Conservation (phyloP, 1,140 invertebrate species). For the Musca vetustissima region DNA sequence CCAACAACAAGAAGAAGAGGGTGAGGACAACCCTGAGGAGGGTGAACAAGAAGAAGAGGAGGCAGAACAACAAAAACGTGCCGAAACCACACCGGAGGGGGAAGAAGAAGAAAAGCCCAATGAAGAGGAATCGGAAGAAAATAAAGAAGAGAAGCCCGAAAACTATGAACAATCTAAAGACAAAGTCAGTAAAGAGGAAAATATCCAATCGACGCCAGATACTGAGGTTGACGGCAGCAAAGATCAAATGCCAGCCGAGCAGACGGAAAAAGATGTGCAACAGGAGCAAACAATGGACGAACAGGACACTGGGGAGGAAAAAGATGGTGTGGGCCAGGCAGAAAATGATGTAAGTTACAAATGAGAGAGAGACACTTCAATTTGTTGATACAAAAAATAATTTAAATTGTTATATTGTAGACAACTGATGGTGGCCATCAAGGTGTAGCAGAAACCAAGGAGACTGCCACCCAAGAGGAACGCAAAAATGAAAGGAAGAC, state of each 20-base stretch:
- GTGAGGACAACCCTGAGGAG: conserved; percentile 50
- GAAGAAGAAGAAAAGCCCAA: conserved; percentile 43
- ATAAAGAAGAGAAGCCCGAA: conserved; percentile 56
- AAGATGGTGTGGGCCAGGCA: conserved; percentile 64
- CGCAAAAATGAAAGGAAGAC: conserved; percentile 50
- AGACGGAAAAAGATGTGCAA: conserved; percentile 41
- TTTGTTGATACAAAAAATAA: too few relatives aligned
- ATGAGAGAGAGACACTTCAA: too few relatives aligned
- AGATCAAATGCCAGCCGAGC: conserved; percentile 45
- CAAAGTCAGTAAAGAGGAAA: conserved; percentile 60
- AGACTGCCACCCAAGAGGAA: conserved; percentile 52
- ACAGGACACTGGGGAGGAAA: conserved; percentile 60
- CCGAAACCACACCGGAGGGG: conserved; percentile 26
- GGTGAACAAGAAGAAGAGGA: conserved; percentile 58
- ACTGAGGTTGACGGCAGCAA: conserved; percentile 47
- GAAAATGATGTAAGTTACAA: conserved; percentile 62
- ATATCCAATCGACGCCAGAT: conserved; percentile 61
- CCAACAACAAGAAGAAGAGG: conserved; percentile 57
- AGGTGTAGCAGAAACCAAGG: conserved; percentile 58
- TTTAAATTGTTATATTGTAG: conserved; percentile 25
- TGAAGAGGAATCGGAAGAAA: conserved; percentile 31
- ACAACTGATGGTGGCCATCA: conserved; percentile 61
- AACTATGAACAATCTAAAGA: conserved; percentile 71
- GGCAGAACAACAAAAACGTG: conserved; percentile 30
- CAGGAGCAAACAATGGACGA: conserved; percentile 53